Evolutionary conservation across 2,797 vertebrate genomes (phyloP), one percentile per base, ranked within the genome.

Genomic region (Pitangus sulphuratus): DNA sequence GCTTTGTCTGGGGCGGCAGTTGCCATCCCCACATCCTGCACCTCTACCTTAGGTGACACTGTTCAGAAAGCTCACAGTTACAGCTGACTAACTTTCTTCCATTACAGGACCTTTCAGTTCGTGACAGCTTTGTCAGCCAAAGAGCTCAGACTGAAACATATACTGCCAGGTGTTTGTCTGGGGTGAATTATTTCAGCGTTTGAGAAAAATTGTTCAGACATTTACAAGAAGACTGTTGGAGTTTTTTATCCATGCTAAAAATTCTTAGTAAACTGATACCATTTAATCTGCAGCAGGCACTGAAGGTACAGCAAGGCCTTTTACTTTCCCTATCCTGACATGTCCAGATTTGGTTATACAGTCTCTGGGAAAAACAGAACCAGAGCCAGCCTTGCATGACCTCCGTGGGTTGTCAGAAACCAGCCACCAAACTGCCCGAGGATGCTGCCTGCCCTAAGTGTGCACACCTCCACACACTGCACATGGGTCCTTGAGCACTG

Each of bases 41-140:
- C 65, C 65, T 83, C 82, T 68, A 5, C 84, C 84, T 95, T 71
- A 71, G 64, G 75, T 85, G 60, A 93, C 88, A 90, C 40, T 39
- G 33, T 24, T 75, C 60, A 68, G 33, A 89, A 51, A 64, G 48
- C 76, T 80, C 91, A 35, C 0, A 66, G 65, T n/a, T 81, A 51
- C 66, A 89, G 69, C 72, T 85, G 87, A 91, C 68, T 57, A 50
- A 91, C 84, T 51, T 87, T 82, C 78, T 93, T 95, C 92, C 87
- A 84, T 89, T 91, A 89, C 87, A 94, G 58, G 76, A 72, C 50
- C 57, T 62, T 66, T 81, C 64, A 78, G 57, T 72, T 93, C 3
- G 1, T 91, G 87, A 92, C 57, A 91, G 60, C 69, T 93, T 78
- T 86, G 79, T 81, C 91, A 92, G 95, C 82, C 91, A 93, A 94